Evolutionary conservation across 2,113 vertebrate species (phyloP), one percentile per base, ranked within the genome.

Genomic region (Sinosuthora webbiana): DNA sequence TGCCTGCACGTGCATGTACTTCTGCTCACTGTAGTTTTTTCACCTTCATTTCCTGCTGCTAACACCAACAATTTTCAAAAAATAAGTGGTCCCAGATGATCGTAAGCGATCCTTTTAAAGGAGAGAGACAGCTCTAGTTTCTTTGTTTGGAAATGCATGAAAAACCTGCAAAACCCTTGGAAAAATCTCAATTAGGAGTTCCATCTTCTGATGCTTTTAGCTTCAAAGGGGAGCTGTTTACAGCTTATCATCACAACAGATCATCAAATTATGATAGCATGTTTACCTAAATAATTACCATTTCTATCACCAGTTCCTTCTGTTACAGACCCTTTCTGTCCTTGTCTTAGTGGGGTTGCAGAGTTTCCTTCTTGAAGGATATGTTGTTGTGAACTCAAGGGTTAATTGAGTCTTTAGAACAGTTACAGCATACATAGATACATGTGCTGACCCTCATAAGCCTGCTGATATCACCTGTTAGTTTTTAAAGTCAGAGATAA

Each of bases 1-100:
- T 49, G 63, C 13, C 49, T 59, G 50, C 41, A 41, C 0, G 0
- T 31, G 31, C 4, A 12, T 4, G 12, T 18, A 20, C 30, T 83
- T 57, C 28, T 25, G 27, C 39, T 68, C 15, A 8, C 39, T 67
- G 37, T 8, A 24, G 24, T 6, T 83, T 65, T 65, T 81, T 33
- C 2, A 2, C 23, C 33, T 86, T 67, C 8, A 11, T 78, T 83
- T 89, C 31, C 42, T 35, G 5, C 64, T 74, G 37, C 23, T 70
- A 33, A 55, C 25, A 49, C 12, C 1, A 11, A 53, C 6, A 45
- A 4, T 42, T 96, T 91, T 31, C 25, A 57, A 81, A 89, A 81
- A 83, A 25, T 11, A 56, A 24, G 11, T 67, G 23, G 37, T 31
- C 41, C 9, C 45, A 74, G 8, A 10, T 62, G 25, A 65, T 55